A percentile compares a stretch with the other conserved stretches of the same genome.
phyloP scores from a whole-genome alignment of 2,888 invertebrate species.

The Rhogogaster chlorosoma region DNA sequence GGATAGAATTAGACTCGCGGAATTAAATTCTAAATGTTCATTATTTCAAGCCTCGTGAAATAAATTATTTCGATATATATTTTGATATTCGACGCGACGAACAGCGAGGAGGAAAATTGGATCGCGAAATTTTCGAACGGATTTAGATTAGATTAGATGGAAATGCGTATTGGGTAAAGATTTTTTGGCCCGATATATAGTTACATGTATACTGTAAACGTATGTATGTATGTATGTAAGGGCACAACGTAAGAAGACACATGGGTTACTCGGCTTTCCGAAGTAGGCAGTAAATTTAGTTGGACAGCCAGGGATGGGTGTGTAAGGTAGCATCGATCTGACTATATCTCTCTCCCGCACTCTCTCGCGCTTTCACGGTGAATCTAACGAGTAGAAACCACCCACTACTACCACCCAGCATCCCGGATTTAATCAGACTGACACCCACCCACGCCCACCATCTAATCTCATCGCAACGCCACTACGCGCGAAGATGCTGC shows the following conservation, averaged over 20 bases:
- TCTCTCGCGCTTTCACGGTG: background rate
- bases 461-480: slow-evolving; percentile 25
- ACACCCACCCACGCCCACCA: slow-evolving; percentile 13
- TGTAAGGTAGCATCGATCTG: slow-evolving; percentile 47
- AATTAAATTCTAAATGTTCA: background rate
- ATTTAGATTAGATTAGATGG: slow-evolving; percentile 4
- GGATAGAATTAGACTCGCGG: background rate
- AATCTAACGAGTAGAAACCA: slow-evolving; percentile 46
- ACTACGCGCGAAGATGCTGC: background rate
- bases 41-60: background rate
- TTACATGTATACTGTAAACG: background rate
- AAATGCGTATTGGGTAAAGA: slow-evolving; percentile 10
- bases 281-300: slow-evolving; percentile 49
- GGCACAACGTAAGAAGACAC: slow-evolving; percentile 33
- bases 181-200: slow-evolving; percentile 1
- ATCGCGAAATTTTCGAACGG: background rate
- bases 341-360: background rate
- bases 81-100: background rate
- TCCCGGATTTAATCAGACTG: slow-evolving; percentile 52
- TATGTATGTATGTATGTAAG: background rate
- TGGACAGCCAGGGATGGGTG: slow-evolving; percentile 38
- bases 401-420: slow-evolving; percentile 32
- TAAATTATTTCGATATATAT: background rate
- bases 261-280: slow-evolving; percentile 36
- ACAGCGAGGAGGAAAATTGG: background rate